Evolutionary conservation across 2,888 invertebrate genomes (phyloP).

Genomic region (Tubiluchus corallicola): DNA sequence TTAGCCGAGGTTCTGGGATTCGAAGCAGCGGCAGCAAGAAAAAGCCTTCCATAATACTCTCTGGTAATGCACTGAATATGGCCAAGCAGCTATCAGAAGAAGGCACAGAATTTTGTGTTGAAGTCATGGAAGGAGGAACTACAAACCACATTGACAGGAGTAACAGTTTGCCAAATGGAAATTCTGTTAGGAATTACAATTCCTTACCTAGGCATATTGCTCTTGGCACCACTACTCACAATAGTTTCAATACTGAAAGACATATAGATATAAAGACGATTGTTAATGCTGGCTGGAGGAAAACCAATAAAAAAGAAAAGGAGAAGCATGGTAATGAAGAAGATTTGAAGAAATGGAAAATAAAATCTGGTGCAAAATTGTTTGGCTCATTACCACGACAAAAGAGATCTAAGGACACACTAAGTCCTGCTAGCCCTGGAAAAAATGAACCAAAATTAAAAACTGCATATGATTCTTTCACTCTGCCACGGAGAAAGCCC

Average conservation of each 20-base stretch:
- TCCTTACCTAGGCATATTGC: neutral
- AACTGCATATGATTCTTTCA: neutral
- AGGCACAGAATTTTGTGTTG: neutral
- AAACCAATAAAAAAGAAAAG: too few species aligned
- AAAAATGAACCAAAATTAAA: neutral
- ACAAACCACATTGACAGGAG: too few species aligned
- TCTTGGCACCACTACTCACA: neutral
- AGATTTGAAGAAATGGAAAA: too few species aligned
- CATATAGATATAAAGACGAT: too few species aligned
- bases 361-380: too few species aligned
- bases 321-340: too few species aligned
- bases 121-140: neutral
- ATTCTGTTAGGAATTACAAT: neutral
- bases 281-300: neutral
- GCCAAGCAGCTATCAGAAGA: neutral
- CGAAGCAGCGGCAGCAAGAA: constrained; percentile 1
- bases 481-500: neutral
- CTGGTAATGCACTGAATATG: neutral
- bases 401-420: neutral
- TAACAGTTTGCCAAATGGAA: neutral
- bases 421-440: neutral
- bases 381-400: neutral
- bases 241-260: too few species aligned
- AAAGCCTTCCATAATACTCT: neutral
- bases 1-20: neutral